phyloP scores from a whole-genome alignment of 1,140 invertebrate genomes.

The Zaprionus capensis region DNA sequence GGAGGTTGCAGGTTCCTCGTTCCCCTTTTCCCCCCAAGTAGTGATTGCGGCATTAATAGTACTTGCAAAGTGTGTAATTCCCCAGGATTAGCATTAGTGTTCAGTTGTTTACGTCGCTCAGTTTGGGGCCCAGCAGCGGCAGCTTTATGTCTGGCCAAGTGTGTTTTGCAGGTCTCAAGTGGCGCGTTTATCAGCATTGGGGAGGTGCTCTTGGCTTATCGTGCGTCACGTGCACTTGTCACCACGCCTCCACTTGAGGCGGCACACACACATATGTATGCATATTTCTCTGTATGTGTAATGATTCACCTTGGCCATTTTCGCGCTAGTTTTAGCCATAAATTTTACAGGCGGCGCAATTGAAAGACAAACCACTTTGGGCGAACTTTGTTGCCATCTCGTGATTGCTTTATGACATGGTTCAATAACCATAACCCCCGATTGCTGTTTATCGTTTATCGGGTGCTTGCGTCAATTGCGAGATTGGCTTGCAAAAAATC shows the following conservation, averaged over 20 bases:
- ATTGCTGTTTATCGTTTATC: not conserved
- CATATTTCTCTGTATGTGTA: not conserved
- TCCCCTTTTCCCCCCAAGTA: not conserved
- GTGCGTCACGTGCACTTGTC: conserved; percentile 63
- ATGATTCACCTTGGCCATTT: conserved; percentile 15
- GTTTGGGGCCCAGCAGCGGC: conserved; percentile 5
- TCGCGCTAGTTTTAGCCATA: conserved; percentile 9
- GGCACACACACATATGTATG: conserved; percentile 5
- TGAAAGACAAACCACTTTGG: conserved; percentile 19
- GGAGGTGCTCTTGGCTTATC: conserved; percentile 47
- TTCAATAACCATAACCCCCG: not conserved
- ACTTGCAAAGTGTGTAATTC: conserved; percentile 26
- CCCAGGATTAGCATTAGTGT: conserved; percentile 52
- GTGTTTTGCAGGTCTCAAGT: conserved; percentile 54
- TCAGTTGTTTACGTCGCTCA: not conserved
- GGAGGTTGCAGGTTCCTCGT: not conserved
- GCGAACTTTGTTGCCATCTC: conserved; percentile 30
- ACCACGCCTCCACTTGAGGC: conserved; percentile 29
- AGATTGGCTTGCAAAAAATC: not conserved
- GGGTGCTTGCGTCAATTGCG: not conserved
- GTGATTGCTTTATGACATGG: conserved; percentile 26
- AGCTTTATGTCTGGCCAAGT: conserved; percentile 55
- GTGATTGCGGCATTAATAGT: conserved; percentile 15
- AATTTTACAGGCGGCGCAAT: conserved; percentile 28
- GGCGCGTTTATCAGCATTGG: conserved; percentile 63